Evolutionary conservation across 2,797 vertebrate genomes (phyloP).

Genomic region (Delichon dasypus): DNA sequence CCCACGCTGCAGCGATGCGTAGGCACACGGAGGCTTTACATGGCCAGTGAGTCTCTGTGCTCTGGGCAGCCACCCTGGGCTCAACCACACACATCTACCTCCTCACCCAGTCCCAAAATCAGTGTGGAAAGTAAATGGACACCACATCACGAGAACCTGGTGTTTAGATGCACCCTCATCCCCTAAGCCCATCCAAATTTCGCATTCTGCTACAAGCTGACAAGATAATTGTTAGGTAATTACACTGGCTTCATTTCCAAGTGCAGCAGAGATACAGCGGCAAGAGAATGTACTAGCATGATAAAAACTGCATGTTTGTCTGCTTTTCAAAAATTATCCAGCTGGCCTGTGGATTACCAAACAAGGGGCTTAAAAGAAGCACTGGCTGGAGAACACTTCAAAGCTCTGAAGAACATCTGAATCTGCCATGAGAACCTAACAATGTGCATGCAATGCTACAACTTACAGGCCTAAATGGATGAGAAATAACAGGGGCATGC

Average conservation of each 20-base stretch:
- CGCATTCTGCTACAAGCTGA: constrained; percentile 11
- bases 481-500: background rate
- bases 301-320: constrained; percentile 13
- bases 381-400: background rate
- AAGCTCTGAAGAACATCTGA: background rate
- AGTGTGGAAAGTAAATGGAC: background rate
- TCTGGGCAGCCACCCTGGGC: background rate
- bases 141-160: background rate
- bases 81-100: background rate
- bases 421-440: background rate
- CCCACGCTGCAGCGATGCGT: accelerated
- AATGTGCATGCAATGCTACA: background rate
- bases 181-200: background rate
- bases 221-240: constrained; percentile 67
- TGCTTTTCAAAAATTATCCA: background rate
- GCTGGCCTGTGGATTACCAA: background rate
- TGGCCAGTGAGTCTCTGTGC: accelerated
- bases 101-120: background rate
- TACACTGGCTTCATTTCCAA: constrained; percentile 62
- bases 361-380: background rate
- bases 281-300: constrained; percentile 44
- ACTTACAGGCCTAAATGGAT: background rate
- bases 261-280: constrained; percentile 17
- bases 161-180: background rate
- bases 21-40: no score